Evolutionary conservation across 2,888 invertebrate genomes (phyloP).

Genomic region (Deilephila elpenor): DNA sequence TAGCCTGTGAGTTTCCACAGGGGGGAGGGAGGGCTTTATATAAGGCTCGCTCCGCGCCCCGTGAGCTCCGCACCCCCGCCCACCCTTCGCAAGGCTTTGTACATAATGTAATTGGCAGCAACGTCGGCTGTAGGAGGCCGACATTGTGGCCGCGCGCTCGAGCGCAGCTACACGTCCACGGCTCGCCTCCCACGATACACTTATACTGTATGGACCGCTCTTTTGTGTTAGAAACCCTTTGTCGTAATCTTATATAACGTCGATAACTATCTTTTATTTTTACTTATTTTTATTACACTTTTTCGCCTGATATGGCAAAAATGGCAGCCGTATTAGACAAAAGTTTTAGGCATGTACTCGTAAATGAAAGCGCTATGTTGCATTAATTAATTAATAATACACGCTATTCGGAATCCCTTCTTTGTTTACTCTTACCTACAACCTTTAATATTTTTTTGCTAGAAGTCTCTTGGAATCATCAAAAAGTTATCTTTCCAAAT

Average conservation of each 20-base stretch:
- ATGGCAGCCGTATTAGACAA: neutral
- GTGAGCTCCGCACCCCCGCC: slow-evolving; percentile 38
- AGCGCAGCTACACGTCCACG: slow-evolving; percentile 51
- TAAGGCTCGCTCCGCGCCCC: slow-evolving; percentile 52
- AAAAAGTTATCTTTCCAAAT: too few relatives aligned
- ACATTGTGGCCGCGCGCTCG: slow-evolving; percentile 63
- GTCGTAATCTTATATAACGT: slow-evolving; percentile 32
- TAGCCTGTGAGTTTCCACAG: slow-evolving; percentile 69
- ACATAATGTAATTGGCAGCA: slow-evolving; percentile 64
- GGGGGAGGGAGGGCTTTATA: slow-evolving; percentile 59
- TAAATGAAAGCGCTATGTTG: too few relatives aligned
- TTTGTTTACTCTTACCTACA: too few relatives aligned
- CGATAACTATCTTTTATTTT: neutral
- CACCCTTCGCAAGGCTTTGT: slow-evolving; percentile 50
- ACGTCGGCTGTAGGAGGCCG: slow-evolving; percentile 32
- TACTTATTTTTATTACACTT: neutral
- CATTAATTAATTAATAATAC: too few relatives aligned
- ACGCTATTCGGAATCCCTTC: too few relatives aligned
- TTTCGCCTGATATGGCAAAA: too few relatives aligned
- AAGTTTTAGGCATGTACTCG: neutral
- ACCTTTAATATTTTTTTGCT: too few relatives aligned
- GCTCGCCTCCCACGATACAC: slow-evolving; percentile 17
- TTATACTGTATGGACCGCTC: slow-evolving; percentile 4
- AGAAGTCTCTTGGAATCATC: too few relatives aligned
- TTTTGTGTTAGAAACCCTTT: slow-evolving; percentile 23